Evolutionary conservation across 2,888 invertebrate genomes (phyloP), one percentile per base, ranked within the genome.

Genomic region (Lapara coniferarum): DNA sequence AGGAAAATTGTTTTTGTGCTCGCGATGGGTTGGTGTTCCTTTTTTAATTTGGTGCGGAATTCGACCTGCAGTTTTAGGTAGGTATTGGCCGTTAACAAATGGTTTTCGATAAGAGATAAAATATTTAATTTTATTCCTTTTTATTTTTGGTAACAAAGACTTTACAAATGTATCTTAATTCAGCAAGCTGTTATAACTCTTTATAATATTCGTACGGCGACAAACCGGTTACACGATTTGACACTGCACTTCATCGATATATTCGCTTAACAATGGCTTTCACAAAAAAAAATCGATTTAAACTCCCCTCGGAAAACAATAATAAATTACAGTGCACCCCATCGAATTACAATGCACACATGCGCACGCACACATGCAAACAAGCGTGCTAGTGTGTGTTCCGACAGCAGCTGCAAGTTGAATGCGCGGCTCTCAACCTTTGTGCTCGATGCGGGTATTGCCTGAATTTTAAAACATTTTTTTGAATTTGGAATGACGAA

Each of bases 331-430:
- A 72, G 72, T 57, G 71, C 69, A 68, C 69, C 71, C 74, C 71
- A 79, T 72, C 74, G 63, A 63, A 76, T 75, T 77, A 77, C 71
- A 72, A 71, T 70, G 69, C 72, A 71, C 74, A 75, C 74, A 73
- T 74, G 74, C 75, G 71, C 76, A 77, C 77, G 70, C 75, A 76
- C 76, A 72, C 74, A 70, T 72, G 59, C 44, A 30, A 10, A 46
- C 66, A 46, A 77, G 19, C 13, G 49, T 49, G 63, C 49, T 13
- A 81, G 80, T 81, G 81, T 81, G 81, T 84, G 81, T 84, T 86
- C 81, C 85, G 83, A 83, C 85, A 89, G 88, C 93, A 93, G 93
- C 93, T 93, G 93, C 93, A 88, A 90, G 89, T 90, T 85, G 90
- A 87, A 90, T 88, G 82, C 85, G 81, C 71, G 91, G 81, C 77